These are phyloP conservation scores for Myripristis murdjan DNA, from an alignment of 2,797 vertebrate species.

Conservation along the genomic window DNA sequence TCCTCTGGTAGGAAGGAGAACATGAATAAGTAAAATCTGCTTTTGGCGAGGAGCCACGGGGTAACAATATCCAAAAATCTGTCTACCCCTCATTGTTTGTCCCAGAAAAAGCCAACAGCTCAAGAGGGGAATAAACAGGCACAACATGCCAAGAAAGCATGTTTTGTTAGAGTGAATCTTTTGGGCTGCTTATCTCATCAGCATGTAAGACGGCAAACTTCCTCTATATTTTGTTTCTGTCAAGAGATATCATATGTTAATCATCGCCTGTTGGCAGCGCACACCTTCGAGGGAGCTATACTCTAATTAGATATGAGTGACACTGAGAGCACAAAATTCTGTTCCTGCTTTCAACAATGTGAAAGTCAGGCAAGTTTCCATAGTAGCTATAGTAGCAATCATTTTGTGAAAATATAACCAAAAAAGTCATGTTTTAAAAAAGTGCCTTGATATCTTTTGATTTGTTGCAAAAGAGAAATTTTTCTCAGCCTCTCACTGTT, in stretches of 20 bases:
- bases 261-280: slow-evolving; percentile 40
- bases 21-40: slow-evolving; percentile 68
- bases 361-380: slow-evolving; percentile 22
- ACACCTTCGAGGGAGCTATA: slow-evolving; percentile 31
- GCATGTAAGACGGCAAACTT: slow-evolving; percentile 25
- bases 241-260: slow-evolving; percentile 21
- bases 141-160: slow-evolving; percentile 17
- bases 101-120: slow-evolving; percentile 64
- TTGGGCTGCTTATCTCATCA: slow-evolving; percentile 25
- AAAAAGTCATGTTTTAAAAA: slow-evolving; percentile 2
- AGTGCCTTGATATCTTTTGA: slow-evolving; percentile 24
- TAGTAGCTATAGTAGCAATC: slow-evolving; percentile 16
- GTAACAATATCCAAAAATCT: slow-evolving; percentile 40
- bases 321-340: slow-evolving; percentile 32
- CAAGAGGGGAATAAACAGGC: slow-evolving; percentile 35
- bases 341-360: slow-evolving; percentile 17
- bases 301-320: slow-evolving; percentile 48
- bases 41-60: slow-evolving; percentile 46
- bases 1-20: slow-evolving; percentile 86
- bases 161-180: slow-evolving; percentile 19
- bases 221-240: slow-evolving; percentile 19
- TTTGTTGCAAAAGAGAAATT: not conserved
- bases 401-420: slow-evolving; percentile 16
- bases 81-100: slow-evolving; percentile 49
- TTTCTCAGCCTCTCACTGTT: slow-evolving; percentile 12